phyloP scores from a whole-genome alignment of 2,113 vertebrate genomes.

The Aplodontia rufa region DNA sequence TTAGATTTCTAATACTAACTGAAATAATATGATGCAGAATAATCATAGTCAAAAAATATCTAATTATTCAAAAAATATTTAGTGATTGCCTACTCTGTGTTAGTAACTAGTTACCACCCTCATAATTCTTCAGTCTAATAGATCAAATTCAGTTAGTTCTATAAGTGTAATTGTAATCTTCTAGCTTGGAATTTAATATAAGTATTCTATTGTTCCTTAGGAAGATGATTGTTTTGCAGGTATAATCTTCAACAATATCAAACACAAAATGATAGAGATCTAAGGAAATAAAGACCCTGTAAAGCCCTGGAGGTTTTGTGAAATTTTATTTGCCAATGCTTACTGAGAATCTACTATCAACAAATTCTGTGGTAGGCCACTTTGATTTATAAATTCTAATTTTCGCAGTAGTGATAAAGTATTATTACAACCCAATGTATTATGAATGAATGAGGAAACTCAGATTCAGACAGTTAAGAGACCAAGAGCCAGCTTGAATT shows the following conservation, averaged over 20 bases:
- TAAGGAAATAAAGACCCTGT: neutral
- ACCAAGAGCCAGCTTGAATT: neutral
- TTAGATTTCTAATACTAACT: neutral
- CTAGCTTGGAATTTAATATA: neutral
- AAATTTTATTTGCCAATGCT: constrained; percentile 2
- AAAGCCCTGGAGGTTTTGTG: neutral
- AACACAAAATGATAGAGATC: neutral
- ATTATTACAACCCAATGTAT: neutral
- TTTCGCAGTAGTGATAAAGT: neutral
- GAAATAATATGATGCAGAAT: neutral
- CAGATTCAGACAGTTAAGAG: neutral
- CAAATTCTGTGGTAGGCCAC: neutral
- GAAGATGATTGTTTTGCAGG: constrained; percentile 16
- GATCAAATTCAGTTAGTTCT: neutral
- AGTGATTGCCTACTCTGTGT: neutral
- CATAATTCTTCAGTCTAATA: neutral
- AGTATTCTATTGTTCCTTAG: neutral
- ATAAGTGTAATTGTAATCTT: neutral
- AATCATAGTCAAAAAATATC: neutral
- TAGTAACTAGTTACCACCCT: neutral
- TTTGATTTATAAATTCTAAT: neutral
- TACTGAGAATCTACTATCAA: neutral
- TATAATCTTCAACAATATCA: neutral
- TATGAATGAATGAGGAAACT: neutral
- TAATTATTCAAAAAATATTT: neutral